Percentiles rank a stretch among this genome's conserved stretches.
phyloP scores from a whole-genome alignment of 1,140 invertebrate genomes.

The Dysdera silvatica region DNA sequence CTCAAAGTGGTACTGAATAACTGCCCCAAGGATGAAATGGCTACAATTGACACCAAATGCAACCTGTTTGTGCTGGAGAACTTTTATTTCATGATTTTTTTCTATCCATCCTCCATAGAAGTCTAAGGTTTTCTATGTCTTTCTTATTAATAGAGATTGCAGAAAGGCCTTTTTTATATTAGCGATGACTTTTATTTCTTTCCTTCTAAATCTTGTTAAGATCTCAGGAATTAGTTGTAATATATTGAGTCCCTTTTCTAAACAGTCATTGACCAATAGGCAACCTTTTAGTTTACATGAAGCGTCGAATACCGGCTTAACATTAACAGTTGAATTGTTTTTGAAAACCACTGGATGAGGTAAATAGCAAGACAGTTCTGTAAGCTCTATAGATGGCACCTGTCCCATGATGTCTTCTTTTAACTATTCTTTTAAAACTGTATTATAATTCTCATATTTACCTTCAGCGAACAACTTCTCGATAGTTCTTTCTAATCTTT shows the following conservation, averaged over 20 bases:
- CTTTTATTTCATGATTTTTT: background rate
- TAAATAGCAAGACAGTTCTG: constrained; percentile 18
- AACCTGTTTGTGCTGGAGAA: background rate
- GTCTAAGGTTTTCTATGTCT: background rate
- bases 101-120: constrained; percentile 4
- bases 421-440: background rate
- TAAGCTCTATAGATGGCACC: too few species aligned
- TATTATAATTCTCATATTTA: background rate
- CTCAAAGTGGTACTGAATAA: background rate
- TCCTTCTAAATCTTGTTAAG: constrained; percentile 40
- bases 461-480: background rate
- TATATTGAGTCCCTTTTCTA: constrained; percentile 24
- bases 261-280: constrained; percentile 27
- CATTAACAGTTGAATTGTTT: constrained; percentile 30
- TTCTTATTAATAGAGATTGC: constrained; percentile 37
- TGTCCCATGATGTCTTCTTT: background rate
- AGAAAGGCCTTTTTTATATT: constrained; percentile 45
- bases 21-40: constrained; percentile 3
- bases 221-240: constrained; percentile 37
- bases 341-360: constrained; percentile 32
- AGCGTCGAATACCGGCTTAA: constrained; percentile 35
- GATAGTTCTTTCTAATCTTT: background rate
- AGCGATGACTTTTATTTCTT: constrained; percentile 38
- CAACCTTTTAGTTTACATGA: constrained; percentile 29
- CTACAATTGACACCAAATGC: background rate